These are phyloP conservation scores for Dione vanillae DNA, from an alignment of 2,888 invertebrate species.

Conservation along the genomic window DNA sequence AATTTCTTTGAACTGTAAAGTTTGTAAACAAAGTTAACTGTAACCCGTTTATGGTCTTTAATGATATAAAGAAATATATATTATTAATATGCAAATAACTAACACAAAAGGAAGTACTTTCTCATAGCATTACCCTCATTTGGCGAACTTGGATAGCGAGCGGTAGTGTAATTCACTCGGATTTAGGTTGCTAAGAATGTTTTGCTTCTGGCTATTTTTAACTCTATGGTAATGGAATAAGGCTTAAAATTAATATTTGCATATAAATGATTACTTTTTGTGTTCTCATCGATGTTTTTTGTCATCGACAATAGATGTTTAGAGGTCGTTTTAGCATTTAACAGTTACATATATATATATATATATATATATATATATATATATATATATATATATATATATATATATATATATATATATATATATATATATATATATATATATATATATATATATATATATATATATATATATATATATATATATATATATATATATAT, in stretches of 20 bases:
- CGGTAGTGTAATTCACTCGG: conserved; percentile 1
- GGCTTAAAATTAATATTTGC: neutral
- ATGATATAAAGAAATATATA: neutral
- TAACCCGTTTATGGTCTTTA: conserved; percentile 1
- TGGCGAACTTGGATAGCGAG: conserved; percentile 1
- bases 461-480: too few species aligned
- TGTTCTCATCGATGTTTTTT: conserved; percentile 9
- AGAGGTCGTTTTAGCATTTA: conserved; percentile 9
- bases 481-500: too few species aligned
- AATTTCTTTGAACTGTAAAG: neutral
- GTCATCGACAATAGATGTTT: neutral
- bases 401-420: too few species aligned
- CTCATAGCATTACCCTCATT: conserved; percentile 39
- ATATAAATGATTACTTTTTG: neutral
- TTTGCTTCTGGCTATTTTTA: neutral
- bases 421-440: too few species aligned
- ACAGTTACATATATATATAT: neutral
- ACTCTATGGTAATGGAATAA: neutral
- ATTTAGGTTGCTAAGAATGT: conserved; percentile 17
- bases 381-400: too few species aligned
- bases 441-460: too few species aligned
- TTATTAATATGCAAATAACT: conserved; percentile 18
- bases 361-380: neutral
- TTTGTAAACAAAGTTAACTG: neutral
- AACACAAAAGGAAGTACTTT: conserved; percentile 26